Evolutionary conservation across 64 coral and sea anemone species (phyloP).

Genomic region (Anthopleura sola): DNA sequence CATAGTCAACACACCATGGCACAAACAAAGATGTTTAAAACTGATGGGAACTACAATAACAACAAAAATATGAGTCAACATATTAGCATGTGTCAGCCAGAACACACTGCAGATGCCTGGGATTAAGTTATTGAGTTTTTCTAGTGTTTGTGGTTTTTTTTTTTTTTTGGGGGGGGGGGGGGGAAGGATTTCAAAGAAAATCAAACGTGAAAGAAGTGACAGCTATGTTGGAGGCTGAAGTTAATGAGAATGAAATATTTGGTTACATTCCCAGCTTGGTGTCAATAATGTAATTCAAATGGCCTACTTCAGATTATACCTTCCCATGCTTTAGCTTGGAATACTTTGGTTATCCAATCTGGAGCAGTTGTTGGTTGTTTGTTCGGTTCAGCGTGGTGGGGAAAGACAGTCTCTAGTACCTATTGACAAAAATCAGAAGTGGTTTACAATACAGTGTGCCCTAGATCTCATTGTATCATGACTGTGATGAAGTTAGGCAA

Average conservation of each 20-base stretch:
- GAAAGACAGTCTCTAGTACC: conserved; percentile 2
- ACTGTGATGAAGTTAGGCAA: too few species aligned
- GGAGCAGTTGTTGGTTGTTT: neutral
- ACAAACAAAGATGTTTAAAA: conserved; percentile 82
- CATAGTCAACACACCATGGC: conserved; percentile 81
- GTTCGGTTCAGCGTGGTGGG: neutral
- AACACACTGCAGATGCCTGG: too few species aligned
- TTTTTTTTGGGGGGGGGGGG: too few species aligned
- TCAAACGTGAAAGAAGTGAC: too few species aligned
- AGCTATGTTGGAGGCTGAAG: too few species aligned
- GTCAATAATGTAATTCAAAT: too few species aligned
- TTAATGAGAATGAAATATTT: too few species aligned
- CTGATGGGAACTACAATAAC: conserved; percentile 43
- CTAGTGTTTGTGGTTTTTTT: too few species aligned
- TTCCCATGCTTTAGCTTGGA: neutral
- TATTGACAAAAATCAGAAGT: neutral
- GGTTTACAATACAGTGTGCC: neutral
- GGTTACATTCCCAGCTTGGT: too few species aligned
- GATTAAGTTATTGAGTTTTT: too few species aligned
- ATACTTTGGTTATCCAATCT: neutral
- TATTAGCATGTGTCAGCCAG: neutral
- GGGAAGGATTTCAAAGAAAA: too few species aligned
- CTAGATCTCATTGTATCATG: too few species aligned
- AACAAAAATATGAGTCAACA: neutral
- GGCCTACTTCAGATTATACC: neutral